phyloP scores from a whole-genome alignment of 2,113 vertebrate genomes.

The Bucco capensis region DNA sequence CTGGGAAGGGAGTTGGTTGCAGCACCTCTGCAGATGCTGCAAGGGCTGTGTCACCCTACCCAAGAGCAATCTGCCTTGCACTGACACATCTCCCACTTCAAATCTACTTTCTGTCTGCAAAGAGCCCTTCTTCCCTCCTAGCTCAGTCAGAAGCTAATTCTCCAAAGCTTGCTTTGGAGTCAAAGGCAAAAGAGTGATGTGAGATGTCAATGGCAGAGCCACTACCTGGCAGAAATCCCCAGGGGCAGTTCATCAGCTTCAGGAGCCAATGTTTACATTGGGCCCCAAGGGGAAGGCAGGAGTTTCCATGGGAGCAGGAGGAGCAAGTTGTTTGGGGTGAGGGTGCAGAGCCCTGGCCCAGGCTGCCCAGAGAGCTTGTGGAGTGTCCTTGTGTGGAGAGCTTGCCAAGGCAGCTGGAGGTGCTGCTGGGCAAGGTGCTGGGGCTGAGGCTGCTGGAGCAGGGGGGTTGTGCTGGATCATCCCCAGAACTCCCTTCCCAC shows the following conservation, averaged over 20 bases:
- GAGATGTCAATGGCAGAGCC: accelerated
- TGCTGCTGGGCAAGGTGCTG: too few relatives aligned
- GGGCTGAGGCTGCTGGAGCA: too few relatives aligned
- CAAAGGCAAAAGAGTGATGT: background rate
- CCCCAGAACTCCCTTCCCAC: too few relatives aligned
- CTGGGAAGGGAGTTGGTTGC: background rate
- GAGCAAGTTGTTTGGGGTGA: background rate
- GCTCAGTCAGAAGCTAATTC: background rate
- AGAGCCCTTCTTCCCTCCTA: background rate
- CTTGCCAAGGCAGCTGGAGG: too few relatives aligned
- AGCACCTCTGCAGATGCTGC: background rate
- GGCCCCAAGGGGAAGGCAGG: background rate
- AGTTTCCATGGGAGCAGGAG: too few relatives aligned
- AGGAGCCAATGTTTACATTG: accelerated
- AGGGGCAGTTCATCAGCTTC: accelerated
- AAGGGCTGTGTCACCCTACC: background rate
- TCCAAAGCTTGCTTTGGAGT: background rate
- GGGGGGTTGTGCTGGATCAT: too few relatives aligned
- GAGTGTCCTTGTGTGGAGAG: too few relatives aligned
- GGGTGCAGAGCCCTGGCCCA: too few relatives aligned
- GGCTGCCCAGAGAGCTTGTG: too few relatives aligned
- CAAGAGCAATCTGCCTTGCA: too few relatives aligned
- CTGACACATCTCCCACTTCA: background rate
- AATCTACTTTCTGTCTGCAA: background rate
- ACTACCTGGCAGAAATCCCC: background rate